Base-by-base conservation (phyloP, 2,888 invertebrate genomes). In the Boloria euphrosyne region DNA sequence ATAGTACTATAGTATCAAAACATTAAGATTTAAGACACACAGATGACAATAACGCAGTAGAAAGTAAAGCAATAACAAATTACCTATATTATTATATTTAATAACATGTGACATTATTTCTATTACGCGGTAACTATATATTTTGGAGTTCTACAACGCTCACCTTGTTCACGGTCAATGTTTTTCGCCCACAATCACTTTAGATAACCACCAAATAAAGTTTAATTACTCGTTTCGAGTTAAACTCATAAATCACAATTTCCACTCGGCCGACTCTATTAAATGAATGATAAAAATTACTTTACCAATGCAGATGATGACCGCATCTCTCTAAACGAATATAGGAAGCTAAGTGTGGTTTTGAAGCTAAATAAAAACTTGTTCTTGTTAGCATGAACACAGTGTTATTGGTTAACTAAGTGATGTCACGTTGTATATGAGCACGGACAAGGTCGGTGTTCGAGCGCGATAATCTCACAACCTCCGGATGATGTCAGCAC, bases 371-470 rank as follows among this genome's bases (percentile, higher is more conserved):
- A 65, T 62, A 69, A 65, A 62, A 69, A 67, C 71, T 69, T 46
- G 72, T 67, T 69, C 59, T 64, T 66, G 60, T 65, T 66, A 38
- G 16, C 16, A 65, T 58, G 52, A 58, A 65, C 38, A 70, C 68
- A 66, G 63, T 78, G 75, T 78, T 79, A 74, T 72, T 75, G 79
- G 74, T 73, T 76, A 81, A 77, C 76, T 76, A 73, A 79, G 81
- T 89, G 90, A 90, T 89, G 87, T 90, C 89, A 90, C 82, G 80
- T 79, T 81, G 80, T 82, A 77, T 82, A 84, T 78, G 80, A 83
- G 82, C 84, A 83, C 77, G 83, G 79, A 78, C 84, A 82, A 87
- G 88, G 88, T 79, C 87, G 77, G 73, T 77, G 78, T 79, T 81
- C 80, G 82, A 80, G 74, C 72, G 76, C 81, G 85, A 83, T 89